Percentiles rank a stretch among this genome's conserved stretches.
Evolutionary conservation across 2,113 vertebrate genomes (phyloP).

Genomic region (Apteryx mantelli): DNA sequence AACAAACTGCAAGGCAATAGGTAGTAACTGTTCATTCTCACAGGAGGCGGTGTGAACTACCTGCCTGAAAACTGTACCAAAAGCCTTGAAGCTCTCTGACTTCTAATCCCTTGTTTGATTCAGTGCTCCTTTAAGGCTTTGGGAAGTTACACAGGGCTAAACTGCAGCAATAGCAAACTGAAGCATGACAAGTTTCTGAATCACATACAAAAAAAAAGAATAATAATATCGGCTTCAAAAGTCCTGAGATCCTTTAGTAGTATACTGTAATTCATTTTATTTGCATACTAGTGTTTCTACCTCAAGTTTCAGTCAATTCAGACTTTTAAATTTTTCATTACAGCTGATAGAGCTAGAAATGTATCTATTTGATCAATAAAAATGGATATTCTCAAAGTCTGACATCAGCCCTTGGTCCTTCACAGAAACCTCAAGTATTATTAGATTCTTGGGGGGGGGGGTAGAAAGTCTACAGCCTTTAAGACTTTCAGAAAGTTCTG

Average conservation of each 20-base stretch:
- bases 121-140: background rate
- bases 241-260: background rate
- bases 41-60: background rate
- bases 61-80: background rate
- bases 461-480: background rate
- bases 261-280: background rate
- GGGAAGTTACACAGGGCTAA: background rate
- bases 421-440: accelerated
- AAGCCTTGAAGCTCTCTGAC: background rate
- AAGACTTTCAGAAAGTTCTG: background rate
- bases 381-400: background rate
- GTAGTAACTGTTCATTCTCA: constrained; percentile 1
- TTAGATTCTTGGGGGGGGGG: background rate
- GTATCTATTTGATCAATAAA: background rate
- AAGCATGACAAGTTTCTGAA: background rate
- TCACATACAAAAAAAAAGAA: background rate
- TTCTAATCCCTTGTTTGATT: background rate
- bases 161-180: background rate
- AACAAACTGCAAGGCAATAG: constrained; percentile 37
- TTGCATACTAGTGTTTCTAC: background rate
- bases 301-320: background rate
- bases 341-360: background rate
- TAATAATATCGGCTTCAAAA: background rate
- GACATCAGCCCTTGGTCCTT: background rate
- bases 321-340: background rate